These are phyloP conservation scores for Naja naja DNA, from an alignment of 2,113 vertebrate genomes.

Conservation along the genomic window DNA sequence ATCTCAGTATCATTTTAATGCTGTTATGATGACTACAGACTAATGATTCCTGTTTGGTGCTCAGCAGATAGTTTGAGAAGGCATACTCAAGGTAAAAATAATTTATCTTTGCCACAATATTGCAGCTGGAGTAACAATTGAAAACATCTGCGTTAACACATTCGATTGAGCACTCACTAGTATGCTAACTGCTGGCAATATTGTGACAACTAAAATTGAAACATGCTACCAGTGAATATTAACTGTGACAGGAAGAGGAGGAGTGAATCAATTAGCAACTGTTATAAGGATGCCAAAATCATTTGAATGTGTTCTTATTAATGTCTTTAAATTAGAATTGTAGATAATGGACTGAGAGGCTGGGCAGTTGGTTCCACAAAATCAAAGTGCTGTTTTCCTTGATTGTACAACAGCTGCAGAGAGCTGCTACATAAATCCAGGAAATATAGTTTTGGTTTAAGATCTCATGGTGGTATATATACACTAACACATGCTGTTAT, in stretches of 20 bases:
- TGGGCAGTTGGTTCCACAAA: neutral
- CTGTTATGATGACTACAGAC: neutral
- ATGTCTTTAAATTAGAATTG: neutral
- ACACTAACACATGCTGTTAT: too few relatives aligned
- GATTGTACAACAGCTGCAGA: neutral
- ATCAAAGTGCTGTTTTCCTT: neutral
- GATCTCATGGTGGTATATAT: neutral
- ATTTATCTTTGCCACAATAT: slow-evolving; percentile 15
- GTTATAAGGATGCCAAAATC: neutral
- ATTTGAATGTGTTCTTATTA: neutral
- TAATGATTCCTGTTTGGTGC: neutral
- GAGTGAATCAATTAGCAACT: slow-evolving; percentile 10
- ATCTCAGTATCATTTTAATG: neutral
- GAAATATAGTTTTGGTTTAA: neutral
- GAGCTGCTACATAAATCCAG: neutral
- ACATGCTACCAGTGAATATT: slow-evolving; percentile 7
- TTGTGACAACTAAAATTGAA: slow-evolving; percentile 20
- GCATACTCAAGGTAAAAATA: neutral
- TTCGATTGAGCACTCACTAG: neutral
- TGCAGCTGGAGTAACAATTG: slow-evolving; percentile 4
- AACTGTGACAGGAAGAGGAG: slow-evolving; percentile 9
- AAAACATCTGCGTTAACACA: neutral
- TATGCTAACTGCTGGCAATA: neutral
- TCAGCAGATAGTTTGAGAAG: neutral
- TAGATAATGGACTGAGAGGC: neutral